A percentile compares a stretch with the other conserved stretches of the same genome.
phyloP scores from a whole-genome alignment of 2,888 invertebrate genomes.

The Yponomeuta plumbellus region DNA sequence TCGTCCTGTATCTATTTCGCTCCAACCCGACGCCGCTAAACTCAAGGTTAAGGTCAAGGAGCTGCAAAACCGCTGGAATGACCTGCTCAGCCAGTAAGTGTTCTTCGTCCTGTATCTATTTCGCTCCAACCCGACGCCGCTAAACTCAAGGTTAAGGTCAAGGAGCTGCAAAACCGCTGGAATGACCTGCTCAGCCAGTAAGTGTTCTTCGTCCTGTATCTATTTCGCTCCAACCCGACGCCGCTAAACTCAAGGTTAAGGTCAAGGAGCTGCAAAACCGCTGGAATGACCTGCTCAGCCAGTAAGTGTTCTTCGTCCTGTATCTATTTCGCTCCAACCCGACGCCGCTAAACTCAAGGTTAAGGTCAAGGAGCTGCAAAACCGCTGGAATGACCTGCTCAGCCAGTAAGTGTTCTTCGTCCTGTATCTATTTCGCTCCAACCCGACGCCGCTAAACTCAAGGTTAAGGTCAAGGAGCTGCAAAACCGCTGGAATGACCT shows the following conservation, averaged over 20 bases:
- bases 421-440: no score
- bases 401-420: no score
- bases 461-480: no score
- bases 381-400: no score
- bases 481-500: no score
- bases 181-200: slow-evolving; percentile 79
- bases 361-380: no score
- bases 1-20: no score
- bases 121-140: slow-evolving; percentile 27
- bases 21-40: slow-evolving; percentile 32
- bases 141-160: slow-evolving; percentile 81
- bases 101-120: background rate
- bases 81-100: slow-evolving; percentile 78
- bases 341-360: no score
- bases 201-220: slow-evolving; percentile 24
- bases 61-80: slow-evolving; percentile 37
- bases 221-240: slow-evolving; percentile 20
- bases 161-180: slow-evolving; percentile 45
- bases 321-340: no score
- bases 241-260: slow-evolving; percentile 78
- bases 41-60: slow-evolving; percentile 83
- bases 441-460: no score
- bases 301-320: slow-evolving; percentile 41
- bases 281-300: slow-evolving; percentile 77
- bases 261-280: slow-evolving; percentile 68